Evolutionary conservation across 2,113 vertebrate genomes (phyloP).

Genomic region (Jacana jacana): DNA sequence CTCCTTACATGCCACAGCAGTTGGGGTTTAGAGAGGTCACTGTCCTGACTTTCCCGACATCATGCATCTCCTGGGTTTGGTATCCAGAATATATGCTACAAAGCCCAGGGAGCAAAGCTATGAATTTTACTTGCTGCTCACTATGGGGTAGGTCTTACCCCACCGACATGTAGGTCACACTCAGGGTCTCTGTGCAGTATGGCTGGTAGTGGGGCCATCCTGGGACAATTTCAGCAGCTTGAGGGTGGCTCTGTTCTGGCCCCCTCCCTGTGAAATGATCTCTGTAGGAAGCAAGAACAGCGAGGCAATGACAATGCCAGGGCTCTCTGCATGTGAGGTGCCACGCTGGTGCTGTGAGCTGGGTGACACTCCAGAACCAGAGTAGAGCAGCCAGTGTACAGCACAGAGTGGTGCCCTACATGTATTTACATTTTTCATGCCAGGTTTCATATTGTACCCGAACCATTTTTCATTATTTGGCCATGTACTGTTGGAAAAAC

Average conservation of each 20-base stretch:
- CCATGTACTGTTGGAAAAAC: not conserved
- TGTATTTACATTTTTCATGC: not conserved
- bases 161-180: not conserved
- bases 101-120: not conserved
- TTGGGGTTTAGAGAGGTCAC: not conserved
- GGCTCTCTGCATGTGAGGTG: not conserved
- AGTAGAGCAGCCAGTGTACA: not conserved
- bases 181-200: not conserved
- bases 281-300: not conserved
- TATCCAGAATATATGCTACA: not conserved
- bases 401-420: not conserved
- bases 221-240: not conserved
- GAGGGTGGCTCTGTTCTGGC: not conserved
- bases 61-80: not conserved
- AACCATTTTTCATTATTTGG: not conserved
- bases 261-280: not conserved
- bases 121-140: not conserved
- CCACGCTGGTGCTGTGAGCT: not conserved
- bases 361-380: not conserved
- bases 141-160: not conserved
- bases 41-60: not conserved
- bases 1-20: not conserved
- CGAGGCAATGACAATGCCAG: fast-evolving
- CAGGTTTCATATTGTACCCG: not conserved
- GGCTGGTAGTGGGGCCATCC: not conserved